Conservation (phyloP, 30 jellyfish, hydroid and myxozoan genomes). For the Aurelia coerulea region DNA sequence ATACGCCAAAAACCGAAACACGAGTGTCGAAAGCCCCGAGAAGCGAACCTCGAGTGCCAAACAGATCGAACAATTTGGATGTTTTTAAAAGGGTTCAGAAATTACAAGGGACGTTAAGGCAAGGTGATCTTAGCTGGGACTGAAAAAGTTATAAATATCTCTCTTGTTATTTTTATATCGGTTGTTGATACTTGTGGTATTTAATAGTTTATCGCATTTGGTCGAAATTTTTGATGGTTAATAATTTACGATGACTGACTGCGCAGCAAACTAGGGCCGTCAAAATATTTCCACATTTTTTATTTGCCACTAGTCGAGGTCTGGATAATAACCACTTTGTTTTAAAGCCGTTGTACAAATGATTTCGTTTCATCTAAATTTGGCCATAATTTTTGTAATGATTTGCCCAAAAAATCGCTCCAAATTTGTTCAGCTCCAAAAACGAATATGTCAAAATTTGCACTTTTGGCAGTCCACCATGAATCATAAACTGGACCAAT, state of each 20-base stretch:
- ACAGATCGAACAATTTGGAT: conserved; percentile 45
- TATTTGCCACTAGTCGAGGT: too few species aligned
- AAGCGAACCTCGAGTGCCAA: conserved; percentile 22
- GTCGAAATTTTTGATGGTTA: neutral
- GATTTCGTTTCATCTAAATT: too few species aligned
- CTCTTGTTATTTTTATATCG: neutral
- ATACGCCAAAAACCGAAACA: conserved; percentile 41
- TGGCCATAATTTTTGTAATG: too few species aligned
- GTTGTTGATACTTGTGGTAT: neutral
- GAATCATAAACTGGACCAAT: too few species aligned
- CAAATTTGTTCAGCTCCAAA: too few species aligned
- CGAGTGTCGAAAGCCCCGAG: conserved; percentile 27
- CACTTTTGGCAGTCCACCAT: too few species aligned
- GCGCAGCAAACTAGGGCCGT: too few species aligned
- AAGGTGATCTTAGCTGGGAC: conserved; percentile 95
- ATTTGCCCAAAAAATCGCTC: too few species aligned
- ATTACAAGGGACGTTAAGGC: conserved; percentile 83
- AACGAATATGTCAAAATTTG: too few species aligned
- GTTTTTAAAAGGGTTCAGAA: conserved; percentile 75
- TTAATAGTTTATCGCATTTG: neutral
- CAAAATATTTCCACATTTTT: too few species aligned
- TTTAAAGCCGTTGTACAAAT: too few species aligned
- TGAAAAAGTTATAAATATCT: neutral
- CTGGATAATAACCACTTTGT: too few species aligned
- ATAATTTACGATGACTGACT: neutral